These are phyloP conservation scores for Danionella cerebrum DNA, from an alignment of 2,113 vertebrate genomes.

Conservation along the genomic window DNA sequence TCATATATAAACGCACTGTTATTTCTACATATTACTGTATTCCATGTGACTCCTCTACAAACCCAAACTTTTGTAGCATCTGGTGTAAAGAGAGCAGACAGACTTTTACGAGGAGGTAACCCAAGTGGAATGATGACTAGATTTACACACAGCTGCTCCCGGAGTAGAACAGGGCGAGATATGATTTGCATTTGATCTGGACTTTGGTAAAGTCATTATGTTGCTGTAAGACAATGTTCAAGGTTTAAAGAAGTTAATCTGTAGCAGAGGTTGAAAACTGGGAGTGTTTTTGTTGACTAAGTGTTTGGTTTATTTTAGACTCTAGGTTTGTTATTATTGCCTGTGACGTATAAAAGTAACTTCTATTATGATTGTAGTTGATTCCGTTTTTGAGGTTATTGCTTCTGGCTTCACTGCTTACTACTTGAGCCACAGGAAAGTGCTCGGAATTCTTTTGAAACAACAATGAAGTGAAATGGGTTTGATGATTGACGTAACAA, in stretches of 20 bases:
- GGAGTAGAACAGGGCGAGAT: background rate
- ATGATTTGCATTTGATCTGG: slow-evolving; percentile 33
- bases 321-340: too few relatives aligned
- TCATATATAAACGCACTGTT: slow-evolving; percentile 13
- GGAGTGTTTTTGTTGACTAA: background rate
- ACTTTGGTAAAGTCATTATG: slow-evolving; percentile 12
- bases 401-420: too few relatives aligned
- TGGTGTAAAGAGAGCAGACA: slow-evolving; percentile 20
- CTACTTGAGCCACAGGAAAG: too few relatives aligned
- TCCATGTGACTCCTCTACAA: slow-evolving; percentile 18
- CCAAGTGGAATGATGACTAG: slow-evolving; percentile 29
- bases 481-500: slow-evolving; percentile 20
- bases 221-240: background rate
- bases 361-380: too few relatives aligned
- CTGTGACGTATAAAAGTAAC: too few relatives aligned
- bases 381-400: too few relatives aligned
- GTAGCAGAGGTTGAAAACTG: background rate
- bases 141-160: slow-evolving; percentile 31
- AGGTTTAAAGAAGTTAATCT: background rate
- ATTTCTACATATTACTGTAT: too few relatives aligned
- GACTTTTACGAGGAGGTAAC: slow-evolving; percentile 35
- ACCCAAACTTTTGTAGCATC: slow-evolving; percentile 12
- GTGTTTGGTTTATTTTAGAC: too few relatives aligned
- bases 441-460: background rate
- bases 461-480: slow-evolving; percentile 15